A percentile compares a stretch with the other conserved stretches of the same genome.
Conservation (phyloP, 2,888 invertebrate genomes). For the Pterostichus niger region DNA sequence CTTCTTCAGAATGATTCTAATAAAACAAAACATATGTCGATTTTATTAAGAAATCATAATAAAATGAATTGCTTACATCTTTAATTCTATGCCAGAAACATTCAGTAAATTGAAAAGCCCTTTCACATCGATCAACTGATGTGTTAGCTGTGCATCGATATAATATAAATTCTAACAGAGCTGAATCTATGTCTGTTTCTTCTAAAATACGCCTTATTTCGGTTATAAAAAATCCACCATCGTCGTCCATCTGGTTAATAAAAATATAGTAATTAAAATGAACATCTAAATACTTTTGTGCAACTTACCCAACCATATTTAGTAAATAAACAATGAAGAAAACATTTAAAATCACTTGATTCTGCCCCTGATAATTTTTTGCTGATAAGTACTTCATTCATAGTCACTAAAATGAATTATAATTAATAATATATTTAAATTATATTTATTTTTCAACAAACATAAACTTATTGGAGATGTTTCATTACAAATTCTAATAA, state of each 20-base stretch:
- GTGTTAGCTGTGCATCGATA: constrained; percentile 74
- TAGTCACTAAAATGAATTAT: constrained; percentile 71
- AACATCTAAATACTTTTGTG: neutral
- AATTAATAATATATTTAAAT: constrained; percentile 20
- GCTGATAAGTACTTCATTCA: constrained; percentile 75
- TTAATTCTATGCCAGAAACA: constrained; percentile 75
- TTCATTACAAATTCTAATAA: constrained; percentile 74
- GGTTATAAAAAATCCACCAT: constrained; percentile 75
- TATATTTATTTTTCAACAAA: constrained; percentile 70
- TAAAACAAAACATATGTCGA: neutral
- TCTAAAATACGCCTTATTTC: constrained; percentile 73
- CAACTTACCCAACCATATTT: constrained; percentile 74
- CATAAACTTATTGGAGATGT: constrained; percentile 74
- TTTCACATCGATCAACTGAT: constrained; percentile 74
- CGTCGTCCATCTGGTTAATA: constrained; percentile 73
- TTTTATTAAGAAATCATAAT: neutral
- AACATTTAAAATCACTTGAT: constrained; percentile 74
- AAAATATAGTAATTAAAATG: constrained; percentile 3
- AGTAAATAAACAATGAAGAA: constrained; percentile 75
- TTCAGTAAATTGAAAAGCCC: constrained; percentile 74
- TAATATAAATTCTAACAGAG: constrained; percentile 73
- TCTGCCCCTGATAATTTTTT: constrained; percentile 72
- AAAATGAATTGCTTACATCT: constrained; percentile 70
- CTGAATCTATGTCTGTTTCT: constrained; percentile 71
- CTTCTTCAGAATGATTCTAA: constrained; percentile 49